Base-by-base conservation (phyloP, 2,888 invertebrate genomes). In the Microplitis manilae region DNA sequence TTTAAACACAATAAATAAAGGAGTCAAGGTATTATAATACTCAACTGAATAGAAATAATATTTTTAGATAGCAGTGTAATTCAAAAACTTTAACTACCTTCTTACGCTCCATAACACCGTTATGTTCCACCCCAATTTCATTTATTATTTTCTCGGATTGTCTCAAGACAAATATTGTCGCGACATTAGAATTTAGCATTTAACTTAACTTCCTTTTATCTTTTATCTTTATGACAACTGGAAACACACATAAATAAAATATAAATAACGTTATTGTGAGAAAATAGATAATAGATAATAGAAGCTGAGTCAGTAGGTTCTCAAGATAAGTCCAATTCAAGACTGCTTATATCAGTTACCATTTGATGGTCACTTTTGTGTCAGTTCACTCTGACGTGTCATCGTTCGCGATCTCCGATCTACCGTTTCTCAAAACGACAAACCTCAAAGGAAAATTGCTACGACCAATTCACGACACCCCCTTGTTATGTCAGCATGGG, bases 71-170 rank as follows among this genome's bases (percentile, higher is more conserved):
- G 78, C 77, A 76, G 67, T 78, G 79, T 82, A 85, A 84, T 84
- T 84, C 50, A 85, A 86, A 87, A 87, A 87, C 83, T 87, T 87
- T 87, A 87, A 88, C 87, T 87, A 87, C 86, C 68, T 68, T 50
- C 87, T 87, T 85, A 87, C 87, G 87, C 86, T 85, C 85, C 87
- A 88, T 88, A 88, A 87, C 87, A 84, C 86, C 84, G 85, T 87
- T 87, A 87, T 86, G 86, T 86, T 84, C 84, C 84, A 80, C 80
- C 82, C 81, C 83, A 81, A 84, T 83, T 83, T 81, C 85, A 83
- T 85, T 87, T 86, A 87, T 87, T 87, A 88, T 87, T 87, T 87
- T 86, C 85, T 84, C 38, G 39, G 86, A 77, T 79, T 78, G 81
- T 80, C 76, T 85, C 85, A 86, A 85, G 85, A 85, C 84, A 87